phyloP scores from a whole-genome alignment of 2,113 vertebrate species.

The Catharus minimus region DNA sequence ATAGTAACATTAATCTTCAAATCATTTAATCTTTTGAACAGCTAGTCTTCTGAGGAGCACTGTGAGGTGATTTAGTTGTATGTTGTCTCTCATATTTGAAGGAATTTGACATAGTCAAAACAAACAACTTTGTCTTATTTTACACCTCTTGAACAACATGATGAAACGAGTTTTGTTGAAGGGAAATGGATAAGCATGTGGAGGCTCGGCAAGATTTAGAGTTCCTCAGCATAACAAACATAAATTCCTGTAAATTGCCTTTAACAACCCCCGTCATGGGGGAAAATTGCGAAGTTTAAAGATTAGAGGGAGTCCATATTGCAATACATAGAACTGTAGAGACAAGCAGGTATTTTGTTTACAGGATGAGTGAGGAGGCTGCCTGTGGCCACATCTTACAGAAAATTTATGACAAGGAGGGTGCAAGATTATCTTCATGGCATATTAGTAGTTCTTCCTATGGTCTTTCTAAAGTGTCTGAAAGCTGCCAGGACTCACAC shows the following conservation, averaged over 20 bases:
- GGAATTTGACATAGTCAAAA: neutral
- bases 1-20: neutral
- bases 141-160: neutral
- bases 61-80: neutral
- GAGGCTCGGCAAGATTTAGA: neutral
- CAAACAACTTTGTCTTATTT: neutral
- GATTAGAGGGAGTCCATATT: neutral
- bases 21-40: neutral
- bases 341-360: neutral
- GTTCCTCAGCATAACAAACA: neutral
- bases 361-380: neutral
- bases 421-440: neutral
- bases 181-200: neutral
- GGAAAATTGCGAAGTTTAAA: neutral
- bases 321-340: neutral
- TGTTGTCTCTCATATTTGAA: neutral
- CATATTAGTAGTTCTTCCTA: neutral
- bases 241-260: neutral
- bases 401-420: neutral
- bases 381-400: neutral
- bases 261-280: neutral
- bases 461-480: neutral
- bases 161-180: neutral
- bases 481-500: neutral
- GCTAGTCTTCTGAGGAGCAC: neutral